Evolutionary conservation across 2,113 vertebrate genomes (phyloP).

Genomic region (Passer domesticus): DNA sequence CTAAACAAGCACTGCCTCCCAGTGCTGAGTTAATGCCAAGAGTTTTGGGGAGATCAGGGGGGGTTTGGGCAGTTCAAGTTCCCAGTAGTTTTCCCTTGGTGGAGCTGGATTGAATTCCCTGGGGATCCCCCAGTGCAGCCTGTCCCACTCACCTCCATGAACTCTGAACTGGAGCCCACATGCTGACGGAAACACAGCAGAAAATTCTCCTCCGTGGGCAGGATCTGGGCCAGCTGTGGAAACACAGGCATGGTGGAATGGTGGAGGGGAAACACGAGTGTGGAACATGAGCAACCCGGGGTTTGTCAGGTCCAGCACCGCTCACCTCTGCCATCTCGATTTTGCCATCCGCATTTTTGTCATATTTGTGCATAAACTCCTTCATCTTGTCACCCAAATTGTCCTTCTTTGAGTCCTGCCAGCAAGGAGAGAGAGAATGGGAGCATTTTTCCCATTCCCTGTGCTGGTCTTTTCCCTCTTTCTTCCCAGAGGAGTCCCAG

Average conservation of each 20-base stretch:
- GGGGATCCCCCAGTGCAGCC: background rate
- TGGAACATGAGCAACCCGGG: fast-evolving
- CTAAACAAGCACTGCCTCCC: background rate
- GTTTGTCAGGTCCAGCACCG: background rate
- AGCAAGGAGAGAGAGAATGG: background rate
- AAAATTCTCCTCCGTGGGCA: conserved; percentile 97
- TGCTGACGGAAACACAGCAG: conserved; percentile 94
- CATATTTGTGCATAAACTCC: conserved; percentile 97
- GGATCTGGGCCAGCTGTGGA: conserved; percentile 90
- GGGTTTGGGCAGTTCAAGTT: background rate
- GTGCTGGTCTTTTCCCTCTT: fast-evolving
- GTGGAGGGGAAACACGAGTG: background rate
- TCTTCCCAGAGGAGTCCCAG: background rate
- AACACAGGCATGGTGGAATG: background rate
- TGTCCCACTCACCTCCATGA: conserved; percentile 88
- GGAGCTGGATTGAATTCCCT: fast-evolving
- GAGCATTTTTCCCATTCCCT: background rate
- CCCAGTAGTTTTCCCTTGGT: fast-evolving
- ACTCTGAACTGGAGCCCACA: conserved; percentile 90
- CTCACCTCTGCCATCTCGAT: conserved; percentile 98
- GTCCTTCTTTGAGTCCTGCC: conserved; percentile 84
- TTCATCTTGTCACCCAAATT: conserved; percentile 92
- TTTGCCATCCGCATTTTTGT: conserved; percentile 93
- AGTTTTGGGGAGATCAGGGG: background rate
- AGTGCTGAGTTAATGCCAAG: background rate